Conservation (phyloP, 1,140 invertebrate genomes). For the Heliconius nattereri region DNA sequence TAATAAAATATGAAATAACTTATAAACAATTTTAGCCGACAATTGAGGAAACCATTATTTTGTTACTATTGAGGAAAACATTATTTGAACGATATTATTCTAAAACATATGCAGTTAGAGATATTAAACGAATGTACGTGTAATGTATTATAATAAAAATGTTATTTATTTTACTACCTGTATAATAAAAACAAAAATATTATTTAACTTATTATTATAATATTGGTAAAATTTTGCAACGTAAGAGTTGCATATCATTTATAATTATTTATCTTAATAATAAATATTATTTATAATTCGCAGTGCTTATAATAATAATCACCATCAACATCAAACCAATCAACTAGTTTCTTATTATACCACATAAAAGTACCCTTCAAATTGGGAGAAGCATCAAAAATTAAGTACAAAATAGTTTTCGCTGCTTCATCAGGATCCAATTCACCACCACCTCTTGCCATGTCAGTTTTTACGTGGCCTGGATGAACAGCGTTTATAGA, state of each 20-base stretch:
- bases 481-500: slow-evolving; percentile 72
- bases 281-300: not conserved
- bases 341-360: slow-evolving; percentile 60
- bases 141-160: not conserved
- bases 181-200: not conserved
- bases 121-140: not conserved
- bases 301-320: slow-evolving; percentile 65
- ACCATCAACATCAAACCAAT: slow-evolving; percentile 65
- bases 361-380: slow-evolving; percentile 69
- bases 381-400: slow-evolving; percentile 65
- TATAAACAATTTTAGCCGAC: not conserved
- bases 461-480: slow-evolving; percentile 64
- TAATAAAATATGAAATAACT: not conserved
- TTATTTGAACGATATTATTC: not conserved
- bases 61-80: slow-evolving; percentile 10
- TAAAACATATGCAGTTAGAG: not conserved
- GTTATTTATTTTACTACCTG: not conserved
- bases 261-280: not conserved
- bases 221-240: not conserved
- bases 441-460: slow-evolving; percentile 55
- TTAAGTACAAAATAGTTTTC: slow-evolving; percentile 57
- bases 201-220: not conserved
- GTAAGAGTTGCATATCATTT: too few species aligned
- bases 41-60: slow-evolving; percentile 18
- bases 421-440: slow-evolving; percentile 60